Evolutionary conservation across 2,888 invertebrate genomes (phyloP), one percentile per base, ranked within the genome.

Genomic region (Cataglyphis albicans): DNA sequence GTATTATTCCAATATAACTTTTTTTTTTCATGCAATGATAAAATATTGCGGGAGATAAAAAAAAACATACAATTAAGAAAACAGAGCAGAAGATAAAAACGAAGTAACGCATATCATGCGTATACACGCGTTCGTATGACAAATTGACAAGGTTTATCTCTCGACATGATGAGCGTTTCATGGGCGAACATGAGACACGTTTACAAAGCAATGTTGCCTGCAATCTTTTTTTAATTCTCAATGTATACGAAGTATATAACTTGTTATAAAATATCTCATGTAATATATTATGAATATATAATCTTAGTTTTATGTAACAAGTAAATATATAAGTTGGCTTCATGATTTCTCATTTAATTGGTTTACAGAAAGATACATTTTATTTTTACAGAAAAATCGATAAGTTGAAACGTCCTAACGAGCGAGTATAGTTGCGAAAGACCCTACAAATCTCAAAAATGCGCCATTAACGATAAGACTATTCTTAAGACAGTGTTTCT

Each of bases 31-130:
- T n/a, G 38, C 25, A n/a, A 5, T 41, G 41, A 32, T n/a, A 55
- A 67, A 41, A 29, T 57, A 21, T 32, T 57, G 1, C 41, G 12
- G n/a, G 10, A 70, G 78, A 80, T 80, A 80, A 80, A 61, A 59
- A 59, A 48, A 25, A 35, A 35, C 35, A 15, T 18, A 57, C 52
- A 70, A 59, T 70, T 80, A 70, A 76, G 55, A 76, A 41, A 67
- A 67, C 67, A 76, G 35, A 38, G 55, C 0, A 29, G 2, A 2
- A 29, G 35, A 25, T 52, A 61, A 6, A 73, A 61, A n/a, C 15
- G 2, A 65, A 65, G 38, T 15, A 21, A 21, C 21, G 35, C 52
- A 3, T 52, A 75, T 52, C 18, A n/a, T n/a, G 29, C 12, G 48
- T 48, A 18, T 7, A 10, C 48, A 18, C 15, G 21, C 7, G 4